phyloP scores from a whole-genome alignment of 2,888 invertebrate species.

The Lasius platythorax region DNA sequence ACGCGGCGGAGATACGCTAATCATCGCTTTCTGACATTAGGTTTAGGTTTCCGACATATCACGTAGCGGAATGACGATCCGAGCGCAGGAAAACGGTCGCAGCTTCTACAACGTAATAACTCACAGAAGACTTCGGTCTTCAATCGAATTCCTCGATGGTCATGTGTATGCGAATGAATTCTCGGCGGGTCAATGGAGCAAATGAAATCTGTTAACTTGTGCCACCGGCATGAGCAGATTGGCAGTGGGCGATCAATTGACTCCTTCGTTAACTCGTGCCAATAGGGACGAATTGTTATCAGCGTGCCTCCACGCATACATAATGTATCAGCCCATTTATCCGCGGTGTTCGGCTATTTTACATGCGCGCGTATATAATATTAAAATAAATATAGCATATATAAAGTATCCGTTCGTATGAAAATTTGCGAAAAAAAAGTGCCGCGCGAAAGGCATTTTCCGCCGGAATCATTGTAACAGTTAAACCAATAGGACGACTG shows the following conservation, averaged over 20 bases:
- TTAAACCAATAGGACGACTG: constrained; percentile 70
- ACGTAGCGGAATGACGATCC: constrained; percentile 19
- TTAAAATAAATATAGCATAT: not conserved
- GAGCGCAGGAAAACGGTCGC: constrained; percentile 51
- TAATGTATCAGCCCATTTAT: constrained; percentile 78
- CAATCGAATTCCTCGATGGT: constrained; percentile 75
- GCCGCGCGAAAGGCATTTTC: not conserved
- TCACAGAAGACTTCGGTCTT: constrained; percentile 72
- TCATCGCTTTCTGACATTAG: not conserved
- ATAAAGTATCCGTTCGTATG: not conserved
- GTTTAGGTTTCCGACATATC: constrained; percentile 57
- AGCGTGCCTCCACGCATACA: constrained; percentile 81
- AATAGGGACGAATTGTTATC: constrained; percentile 84
- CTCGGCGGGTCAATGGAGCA: constrained; percentile 81
- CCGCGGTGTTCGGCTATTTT: constrained; percentile 51
- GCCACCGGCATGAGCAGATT: constrained; percentile 80
- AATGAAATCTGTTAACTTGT: constrained; percentile 84
- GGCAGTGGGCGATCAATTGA: constrained; percentile 85
- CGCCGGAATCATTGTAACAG: not conserved
- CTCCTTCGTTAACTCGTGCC: constrained; percentile 82
- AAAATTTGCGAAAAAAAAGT: not conserved
- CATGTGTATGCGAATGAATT: constrained; percentile 74
- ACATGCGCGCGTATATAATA: constrained; percentile 43
- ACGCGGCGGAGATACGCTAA: not conserved
- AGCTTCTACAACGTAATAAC: constrained; percentile 60